Conservation (phyloP, 92 coral and sea anemone species). For the Meandrina meandrites region DNA sequence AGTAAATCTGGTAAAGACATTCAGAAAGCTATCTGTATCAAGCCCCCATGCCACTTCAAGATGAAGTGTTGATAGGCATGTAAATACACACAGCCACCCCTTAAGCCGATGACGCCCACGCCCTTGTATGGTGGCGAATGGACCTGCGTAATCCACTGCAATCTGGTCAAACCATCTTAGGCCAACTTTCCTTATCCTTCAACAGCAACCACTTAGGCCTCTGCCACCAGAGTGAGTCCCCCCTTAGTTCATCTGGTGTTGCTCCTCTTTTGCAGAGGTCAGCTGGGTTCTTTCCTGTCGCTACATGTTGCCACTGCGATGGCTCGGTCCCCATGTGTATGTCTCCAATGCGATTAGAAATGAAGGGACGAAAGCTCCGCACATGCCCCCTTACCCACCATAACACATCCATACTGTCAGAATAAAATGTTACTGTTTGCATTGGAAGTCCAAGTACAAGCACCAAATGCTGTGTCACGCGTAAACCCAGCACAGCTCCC, state of each 20-base stretch:
- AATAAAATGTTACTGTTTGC: constrained; percentile 36
- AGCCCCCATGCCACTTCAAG: constrained; percentile 61
- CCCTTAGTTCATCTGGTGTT: constrained; percentile 15
- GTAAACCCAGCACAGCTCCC: constrained; percentile 47
- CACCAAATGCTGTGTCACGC: constrained; percentile 31
- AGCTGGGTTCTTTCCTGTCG: constrained; percentile 54
- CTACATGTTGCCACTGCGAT: constrained; percentile 58
- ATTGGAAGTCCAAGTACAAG: constrained; percentile 32
- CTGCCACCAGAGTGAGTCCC: constrained; percentile 39
- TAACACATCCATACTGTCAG: constrained; percentile 59
- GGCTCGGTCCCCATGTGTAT: constrained; percentile 52
- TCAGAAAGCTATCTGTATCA: constrained; percentile 50
- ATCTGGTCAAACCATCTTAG: constrained; percentile 52
- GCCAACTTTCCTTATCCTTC: constrained; percentile 20
- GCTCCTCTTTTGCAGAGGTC: constrained; percentile 50
- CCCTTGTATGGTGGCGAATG: constrained; percentile 47
- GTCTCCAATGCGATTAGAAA: constrained; percentile 65
- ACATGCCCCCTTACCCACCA: constrained; percentile 59
- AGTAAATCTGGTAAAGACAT: constrained; percentile 45
- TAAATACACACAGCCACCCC: constrained; percentile 47
- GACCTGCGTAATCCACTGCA: constrained; percentile 52
- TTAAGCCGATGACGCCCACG: constrained; percentile 46
- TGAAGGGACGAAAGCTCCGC: constrained; percentile 54
- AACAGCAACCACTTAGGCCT: not conserved
- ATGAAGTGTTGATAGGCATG: constrained; percentile 38